Evolutionary conservation across 2,113 vertebrate species (phyloP), one percentile per base, ranked within the genome.

Genomic region (Phrynocephalus versicolor): DNA sequence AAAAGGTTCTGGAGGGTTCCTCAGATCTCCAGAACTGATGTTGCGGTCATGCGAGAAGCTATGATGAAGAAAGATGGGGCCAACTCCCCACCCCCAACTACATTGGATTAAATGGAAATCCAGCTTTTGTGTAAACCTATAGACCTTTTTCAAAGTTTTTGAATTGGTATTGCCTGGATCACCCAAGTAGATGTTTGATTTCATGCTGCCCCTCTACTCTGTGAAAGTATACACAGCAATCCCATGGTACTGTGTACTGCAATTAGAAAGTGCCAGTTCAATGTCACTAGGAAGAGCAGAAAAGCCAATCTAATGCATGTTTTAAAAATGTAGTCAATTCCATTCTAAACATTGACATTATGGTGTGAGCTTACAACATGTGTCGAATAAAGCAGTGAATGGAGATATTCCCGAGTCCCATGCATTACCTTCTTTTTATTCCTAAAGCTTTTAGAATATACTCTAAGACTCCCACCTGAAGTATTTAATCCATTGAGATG

Each of bases 401-500:
- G 77, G 86, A 88, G 79, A 92, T 69, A 84, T 18, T 80, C 78
- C 79, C 2, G 86, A 90, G 79, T 92, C 76, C 85, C 55, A 55
- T 81, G 79, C 72, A 58, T 71, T 65, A 78, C 33, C 33, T 83
- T 39, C 60, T 35, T 89, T 91, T 93, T 85, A 81, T 86, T 91
- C 75, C 86, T 86, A 84, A 90, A 80, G 62, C 35, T 76, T 92
- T 90, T 74, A 84, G 86, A 70, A 81, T 82, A 60, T 87, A 90
- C 82, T 90, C 82, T 57, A 92, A 70, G 67, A 88, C 85, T 90
- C 93, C 27, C 77, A 88, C 84, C 82, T 67, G 18, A 3, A 60
- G 91, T 90, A 86, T 92, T 93, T 94, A 85, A 89, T 90, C 92
- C 91, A 76, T 83, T 91, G 83, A 90, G 86, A 81, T 86, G 67